Conservation (phyloP, 2,113 vertebrate genomes). For the Hydrochoerus hydrochaeris region DNA sequence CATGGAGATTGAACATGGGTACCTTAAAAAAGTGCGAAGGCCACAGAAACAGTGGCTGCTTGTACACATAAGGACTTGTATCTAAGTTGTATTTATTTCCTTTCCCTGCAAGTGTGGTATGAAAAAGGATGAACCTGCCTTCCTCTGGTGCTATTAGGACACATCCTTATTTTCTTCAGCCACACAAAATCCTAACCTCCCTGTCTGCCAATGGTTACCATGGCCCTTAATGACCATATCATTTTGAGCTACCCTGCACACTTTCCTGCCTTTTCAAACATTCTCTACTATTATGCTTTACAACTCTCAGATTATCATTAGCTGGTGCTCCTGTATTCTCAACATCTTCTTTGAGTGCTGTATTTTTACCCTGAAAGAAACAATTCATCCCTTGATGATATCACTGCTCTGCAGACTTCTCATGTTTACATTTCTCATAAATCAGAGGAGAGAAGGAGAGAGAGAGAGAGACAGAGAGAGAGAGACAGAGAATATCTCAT, state of each 20-base stretch:
- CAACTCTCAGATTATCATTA: not conserved
- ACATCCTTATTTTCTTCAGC: not conserved
- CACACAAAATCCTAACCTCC: not conserved
- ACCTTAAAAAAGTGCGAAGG: not conserved
- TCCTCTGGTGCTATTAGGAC: not conserved
- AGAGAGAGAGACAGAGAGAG: not conserved
- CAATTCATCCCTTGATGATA: not conserved
- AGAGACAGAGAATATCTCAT: not conserved
- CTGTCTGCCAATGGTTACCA: not conserved
- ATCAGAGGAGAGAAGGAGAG: slow-evolving; percentile 5
- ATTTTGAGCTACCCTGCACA: not conserved
- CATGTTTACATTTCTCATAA: not conserved
- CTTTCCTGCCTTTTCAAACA: not conserved
- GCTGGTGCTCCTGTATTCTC: not conserved
- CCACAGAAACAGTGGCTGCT: not conserved
- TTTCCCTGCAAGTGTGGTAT: not conserved
- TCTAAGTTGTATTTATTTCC: not conserved
- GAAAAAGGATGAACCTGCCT: not conserved
- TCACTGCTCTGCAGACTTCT: not conserved
- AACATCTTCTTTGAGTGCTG: not conserved
- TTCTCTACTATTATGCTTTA: not conserved
- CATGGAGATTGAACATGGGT: not conserved
- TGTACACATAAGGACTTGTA: not conserved
- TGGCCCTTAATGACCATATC: not conserved
- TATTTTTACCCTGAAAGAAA: slow-evolving; percentile 53